phyloP scores from a whole-genome alignment of 2,797 vertebrate genomes.

The Telmatherina bonti region DNA sequence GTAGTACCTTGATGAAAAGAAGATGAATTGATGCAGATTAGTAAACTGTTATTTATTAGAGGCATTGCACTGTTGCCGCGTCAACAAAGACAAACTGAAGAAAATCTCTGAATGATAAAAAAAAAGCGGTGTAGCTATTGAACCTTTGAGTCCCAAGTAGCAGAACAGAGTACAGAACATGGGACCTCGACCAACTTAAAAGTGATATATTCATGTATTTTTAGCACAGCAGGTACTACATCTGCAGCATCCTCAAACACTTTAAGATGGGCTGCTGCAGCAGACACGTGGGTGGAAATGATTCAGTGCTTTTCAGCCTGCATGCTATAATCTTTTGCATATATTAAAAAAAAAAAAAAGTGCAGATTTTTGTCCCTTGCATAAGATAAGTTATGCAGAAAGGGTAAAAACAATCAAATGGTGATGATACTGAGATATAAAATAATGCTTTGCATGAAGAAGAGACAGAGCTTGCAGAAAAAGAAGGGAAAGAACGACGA shows the following conservation, averaged over 20 bases:
- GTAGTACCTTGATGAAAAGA: constrained; percentile 86
- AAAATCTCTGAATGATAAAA: neutral
- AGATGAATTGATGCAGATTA: neutral
- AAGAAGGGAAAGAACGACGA: constrained; percentile 2
- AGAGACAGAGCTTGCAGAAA: neutral
- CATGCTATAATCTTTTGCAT: constrained; percentile 3
- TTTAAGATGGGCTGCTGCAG: constrained; percentile 21
- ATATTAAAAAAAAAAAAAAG: constrained; percentile 11
- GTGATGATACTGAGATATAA: constrained; percentile 22
- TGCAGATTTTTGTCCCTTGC: constrained; percentile 19
- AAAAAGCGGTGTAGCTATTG: neutral
- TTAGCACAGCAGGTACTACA: constrained; percentile 8
- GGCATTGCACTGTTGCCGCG: neutral
- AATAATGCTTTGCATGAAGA: constrained; percentile 13
- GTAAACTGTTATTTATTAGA: neutral
- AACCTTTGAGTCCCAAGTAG: neutral
- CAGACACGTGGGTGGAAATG: constrained; percentile 25
- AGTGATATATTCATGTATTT: constrained; percentile 15
- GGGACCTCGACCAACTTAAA: constrained; percentile 11
- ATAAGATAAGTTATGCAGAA: constrained; percentile 38
- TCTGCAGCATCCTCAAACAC: constrained; percentile 20
- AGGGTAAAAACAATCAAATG: constrained; percentile 2
- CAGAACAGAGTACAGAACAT: neutral
- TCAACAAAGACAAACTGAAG: neutral
- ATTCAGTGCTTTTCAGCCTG: constrained; percentile 18